Conservation (phyloP, 2,797 vertebrate species). For the Rhynchonycteris naso region DNA sequence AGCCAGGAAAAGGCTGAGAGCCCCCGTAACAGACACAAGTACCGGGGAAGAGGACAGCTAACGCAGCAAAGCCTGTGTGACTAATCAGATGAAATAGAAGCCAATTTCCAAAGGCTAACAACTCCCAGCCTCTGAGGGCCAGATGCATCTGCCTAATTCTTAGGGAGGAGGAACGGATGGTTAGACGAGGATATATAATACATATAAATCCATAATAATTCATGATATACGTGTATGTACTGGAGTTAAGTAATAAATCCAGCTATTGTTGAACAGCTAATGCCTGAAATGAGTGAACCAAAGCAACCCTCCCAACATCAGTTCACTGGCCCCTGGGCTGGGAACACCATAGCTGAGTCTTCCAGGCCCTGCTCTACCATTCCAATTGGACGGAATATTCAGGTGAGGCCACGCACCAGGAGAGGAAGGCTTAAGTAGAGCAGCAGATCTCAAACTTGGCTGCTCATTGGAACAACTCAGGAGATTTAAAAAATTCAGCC, state of each 20-base stretch:
- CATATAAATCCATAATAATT: neutral
- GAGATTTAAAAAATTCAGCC: neutral
- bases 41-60: fast-evolving
- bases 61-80: neutral
- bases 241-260: neutral
- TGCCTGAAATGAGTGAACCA: neutral
- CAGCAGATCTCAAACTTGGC: neutral
- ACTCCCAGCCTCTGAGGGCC: neutral
- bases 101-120: neutral
- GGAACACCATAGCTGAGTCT: neutral
- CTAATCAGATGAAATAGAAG: neutral
- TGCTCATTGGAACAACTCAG: neutral
- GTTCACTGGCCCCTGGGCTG: neutral
- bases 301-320: neutral
- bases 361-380: neutral
- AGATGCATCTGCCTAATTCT: neutral
- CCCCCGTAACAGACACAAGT: neutral
- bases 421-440: neutral
- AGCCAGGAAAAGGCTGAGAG: neutral
- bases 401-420: neutral
- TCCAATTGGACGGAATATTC: neutral
- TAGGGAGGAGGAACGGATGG: neutral
- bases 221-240: neutral
- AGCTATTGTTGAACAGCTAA: neutral
- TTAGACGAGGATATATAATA: neutral